Conservation (phyloP, 2,113 vertebrate genomes). For the Glaucidium brasilianum region DNA sequence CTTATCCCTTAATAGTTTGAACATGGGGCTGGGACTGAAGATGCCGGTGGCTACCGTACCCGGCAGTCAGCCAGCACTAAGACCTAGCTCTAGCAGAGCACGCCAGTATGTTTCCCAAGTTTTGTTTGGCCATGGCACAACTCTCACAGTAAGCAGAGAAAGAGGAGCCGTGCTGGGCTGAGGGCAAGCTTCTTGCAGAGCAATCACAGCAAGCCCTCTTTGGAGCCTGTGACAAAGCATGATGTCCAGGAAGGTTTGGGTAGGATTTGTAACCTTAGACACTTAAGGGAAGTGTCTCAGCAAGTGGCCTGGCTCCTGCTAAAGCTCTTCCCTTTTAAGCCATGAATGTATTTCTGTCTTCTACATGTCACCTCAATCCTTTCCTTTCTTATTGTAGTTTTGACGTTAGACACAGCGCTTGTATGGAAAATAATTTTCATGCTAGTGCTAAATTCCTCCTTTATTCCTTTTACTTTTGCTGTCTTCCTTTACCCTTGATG, state of each 20-base stretch:
- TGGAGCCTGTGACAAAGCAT: background rate
- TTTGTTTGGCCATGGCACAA: background rate
- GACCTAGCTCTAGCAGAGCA: background rate
- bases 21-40: background rate
- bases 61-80: background rate
- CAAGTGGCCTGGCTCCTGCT: background rate
- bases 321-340: background rate
- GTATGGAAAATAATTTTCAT: background rate
- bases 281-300: background rate
- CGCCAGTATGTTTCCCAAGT: background rate
- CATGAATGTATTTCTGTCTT: background rate
- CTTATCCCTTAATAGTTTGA: background rate
- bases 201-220: background rate
- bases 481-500: slow-evolving; percentile 4
- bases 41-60: rapidly evolving
- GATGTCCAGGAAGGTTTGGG: background rate
- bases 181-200: background rate
- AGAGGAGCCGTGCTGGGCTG: background rate
- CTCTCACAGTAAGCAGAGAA: background rate
- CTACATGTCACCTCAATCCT: background rate
- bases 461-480: background rate
- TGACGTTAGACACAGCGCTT: background rate
- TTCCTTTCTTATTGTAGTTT: background rate
- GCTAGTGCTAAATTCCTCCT: background rate
- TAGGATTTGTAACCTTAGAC: background rate